Percentiles rank a stretch among this genome's conserved stretches.
Evolutionary conservation across 2,113 vertebrate genomes (phyloP).

Genomic region (Callionymus lyra): DNA sequence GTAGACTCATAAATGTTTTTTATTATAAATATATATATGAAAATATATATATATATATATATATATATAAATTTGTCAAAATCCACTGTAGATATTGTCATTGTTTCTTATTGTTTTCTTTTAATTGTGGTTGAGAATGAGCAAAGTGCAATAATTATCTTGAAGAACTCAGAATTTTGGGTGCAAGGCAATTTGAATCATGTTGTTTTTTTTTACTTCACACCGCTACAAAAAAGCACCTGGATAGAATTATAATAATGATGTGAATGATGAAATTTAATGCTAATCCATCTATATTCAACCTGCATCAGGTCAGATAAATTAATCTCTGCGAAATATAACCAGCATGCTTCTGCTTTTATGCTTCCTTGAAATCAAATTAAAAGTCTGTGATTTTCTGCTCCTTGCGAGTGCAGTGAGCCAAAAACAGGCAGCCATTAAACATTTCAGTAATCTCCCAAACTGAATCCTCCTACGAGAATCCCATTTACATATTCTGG

Average conservation of each 20-base stretch:
- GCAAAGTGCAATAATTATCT: too few species aligned
- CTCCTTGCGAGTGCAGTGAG: constrained; percentile 34
- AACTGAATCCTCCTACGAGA: constrained; percentile 21
- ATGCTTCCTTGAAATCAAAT: constrained; percentile 23
- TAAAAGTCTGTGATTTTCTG: constrained; percentile 24
- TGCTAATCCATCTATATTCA: constrained; percentile 2
- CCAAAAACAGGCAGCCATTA: constrained; percentile 16
- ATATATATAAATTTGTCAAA: too few species aligned
- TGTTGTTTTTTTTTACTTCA: too few species aligned
- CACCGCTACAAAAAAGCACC: too few species aligned
- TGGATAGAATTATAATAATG: not conserved
- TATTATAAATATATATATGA: too few species aligned
- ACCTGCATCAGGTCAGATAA: not conserved
- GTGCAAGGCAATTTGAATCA: too few species aligned
- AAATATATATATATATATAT: too few species aligned
- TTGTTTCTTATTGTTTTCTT: too few species aligned
- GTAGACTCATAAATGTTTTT: too few species aligned
- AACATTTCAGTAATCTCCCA: constrained; percentile 42
- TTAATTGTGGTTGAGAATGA: too few species aligned
- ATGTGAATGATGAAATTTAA: not conserved
- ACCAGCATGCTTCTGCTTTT: constrained; percentile 20
- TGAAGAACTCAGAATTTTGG: too few species aligned
- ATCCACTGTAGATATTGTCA: too few species aligned
- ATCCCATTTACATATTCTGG: constrained; percentile 32
- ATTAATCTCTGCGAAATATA: constrained; percentile 12